Evolutionary conservation across 2,888 invertebrate species (phyloP), one percentile per base, ranked within the genome.

Genomic region (Dasypolia templi): DNA sequence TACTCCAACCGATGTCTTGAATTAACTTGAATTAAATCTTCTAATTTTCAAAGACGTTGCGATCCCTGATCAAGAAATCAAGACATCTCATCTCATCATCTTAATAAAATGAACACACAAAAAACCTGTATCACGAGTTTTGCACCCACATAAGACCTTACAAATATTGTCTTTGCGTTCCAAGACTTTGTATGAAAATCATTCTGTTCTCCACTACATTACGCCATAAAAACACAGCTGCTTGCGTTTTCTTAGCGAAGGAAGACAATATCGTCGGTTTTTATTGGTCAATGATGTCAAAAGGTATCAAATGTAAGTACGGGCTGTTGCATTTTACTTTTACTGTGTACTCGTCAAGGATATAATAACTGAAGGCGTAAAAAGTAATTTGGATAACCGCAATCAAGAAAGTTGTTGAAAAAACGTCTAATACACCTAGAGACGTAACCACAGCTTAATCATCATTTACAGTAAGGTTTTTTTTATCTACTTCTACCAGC

Each of bases 201-300:
- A 78, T 67, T 81, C 76, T 63, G 58, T 66, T 39, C 39, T 39
- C 26, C 53, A 65, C 74, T 46, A 80, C 62, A 58, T 63, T 39
- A 19, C 0, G 44, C 65, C 39, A 66, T 65, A 76, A 72, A 69
- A 73, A 63, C 73, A 67, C 42, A 82, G 74, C 56, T 81, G 81
- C 14, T 81, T 53, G 7, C 22, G 53, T 58, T 56, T 81, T 53
- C 68, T 56, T 63, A 67, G 81, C 62, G 12, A 44, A 39, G 6
- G 19, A 58, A 78, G 63, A 81, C 67, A 66, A 56, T 76, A 67
- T 58, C 77, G 51, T 78, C 32, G 81, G 11, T 78, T 81, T 78
- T 78, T 78, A 78, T 81, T 81, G 56, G 51, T 62, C 44, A 58
- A 53, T 46, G 39, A 58, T 75, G 75, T 63, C 44, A 81, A 44